Conservation (phyloP, 2,888 invertebrate species). For the Nephrotoma flavescens region DNA sequence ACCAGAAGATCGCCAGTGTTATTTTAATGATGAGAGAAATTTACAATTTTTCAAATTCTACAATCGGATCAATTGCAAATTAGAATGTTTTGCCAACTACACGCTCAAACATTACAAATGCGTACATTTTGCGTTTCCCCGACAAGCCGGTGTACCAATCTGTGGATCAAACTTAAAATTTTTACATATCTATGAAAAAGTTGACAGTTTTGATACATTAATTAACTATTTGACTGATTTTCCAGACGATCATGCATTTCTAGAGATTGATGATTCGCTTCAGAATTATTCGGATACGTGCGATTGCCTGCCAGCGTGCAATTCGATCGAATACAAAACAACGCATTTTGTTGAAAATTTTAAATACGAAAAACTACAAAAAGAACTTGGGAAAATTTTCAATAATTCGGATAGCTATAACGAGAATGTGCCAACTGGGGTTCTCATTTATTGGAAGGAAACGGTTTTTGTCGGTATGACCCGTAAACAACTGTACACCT, state of each 20-base stretch:
- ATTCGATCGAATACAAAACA: not conserved
- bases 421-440: not conserved
- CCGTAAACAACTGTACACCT: not conserved
- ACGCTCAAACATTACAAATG: not conserved
- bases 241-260: not conserved
- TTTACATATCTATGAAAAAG: not conserved
- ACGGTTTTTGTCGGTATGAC: not conserved
- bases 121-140: not conserved
- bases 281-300: not conserved
- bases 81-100: not conserved
- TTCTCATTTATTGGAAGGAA: not conserved
- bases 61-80: not conserved
- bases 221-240: too few relatives aligned
- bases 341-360: not conserved
- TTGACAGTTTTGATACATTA: not conserved
- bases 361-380: not conserved
- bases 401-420: not conserved
- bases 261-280: not conserved
- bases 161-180: not conserved
- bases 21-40: not conserved
- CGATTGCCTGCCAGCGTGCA: not conserved
- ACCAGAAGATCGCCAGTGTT: not conserved
- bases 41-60: not conserved
- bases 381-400: not conserved
- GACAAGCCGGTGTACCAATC: not conserved